These are phyloP conservation scores for Pogoniulus pusillus DNA, from an alignment of 2,797 vertebrate species.

Conservation along the genomic window DNA sequence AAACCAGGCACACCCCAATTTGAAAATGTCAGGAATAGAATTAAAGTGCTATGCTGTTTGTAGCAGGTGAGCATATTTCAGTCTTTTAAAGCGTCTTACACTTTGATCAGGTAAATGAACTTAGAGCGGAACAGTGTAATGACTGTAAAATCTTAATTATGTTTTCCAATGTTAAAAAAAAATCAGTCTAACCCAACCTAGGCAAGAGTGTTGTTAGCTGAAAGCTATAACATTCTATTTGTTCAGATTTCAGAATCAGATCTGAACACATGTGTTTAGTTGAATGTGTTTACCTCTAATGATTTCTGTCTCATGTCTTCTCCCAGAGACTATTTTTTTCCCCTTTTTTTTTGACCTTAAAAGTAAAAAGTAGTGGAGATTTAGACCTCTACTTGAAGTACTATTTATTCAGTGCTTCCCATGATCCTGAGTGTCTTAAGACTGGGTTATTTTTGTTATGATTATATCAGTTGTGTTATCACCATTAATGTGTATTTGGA, in stretches of 20 bases:
- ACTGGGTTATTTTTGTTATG: background rate
- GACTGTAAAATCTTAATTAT: conserved; percentile 55
- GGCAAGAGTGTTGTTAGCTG: background rate
- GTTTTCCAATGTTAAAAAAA: conserved; percentile 23
- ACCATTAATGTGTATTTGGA: background rate
- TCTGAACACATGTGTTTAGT: background rate
- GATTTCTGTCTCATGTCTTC: background rate
- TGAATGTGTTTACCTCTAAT: background rate
- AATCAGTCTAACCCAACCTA: conserved; percentile 11
- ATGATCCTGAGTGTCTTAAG: background rate
- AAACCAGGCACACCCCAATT: conserved; percentile 3
- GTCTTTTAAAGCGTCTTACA: conserved; percentile 42
- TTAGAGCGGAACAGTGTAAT: conserved; percentile 17
- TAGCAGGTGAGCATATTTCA: background rate
- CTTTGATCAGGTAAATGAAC: conserved; percentile 53
- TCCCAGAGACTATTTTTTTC: background rate
- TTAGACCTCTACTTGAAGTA: background rate
- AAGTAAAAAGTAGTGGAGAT: background rate
- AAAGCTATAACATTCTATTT: background rate
- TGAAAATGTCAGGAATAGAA: conserved; percentile 16
- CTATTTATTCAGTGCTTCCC: background rate
- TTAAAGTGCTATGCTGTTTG: background rate
- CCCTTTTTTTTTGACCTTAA: background rate
- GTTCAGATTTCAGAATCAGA: background rate
- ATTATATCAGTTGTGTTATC: too few relatives aligned